Base-by-base conservation (phyloP, 2,888 invertebrate species). In the Acronicta leporina region DNA sequence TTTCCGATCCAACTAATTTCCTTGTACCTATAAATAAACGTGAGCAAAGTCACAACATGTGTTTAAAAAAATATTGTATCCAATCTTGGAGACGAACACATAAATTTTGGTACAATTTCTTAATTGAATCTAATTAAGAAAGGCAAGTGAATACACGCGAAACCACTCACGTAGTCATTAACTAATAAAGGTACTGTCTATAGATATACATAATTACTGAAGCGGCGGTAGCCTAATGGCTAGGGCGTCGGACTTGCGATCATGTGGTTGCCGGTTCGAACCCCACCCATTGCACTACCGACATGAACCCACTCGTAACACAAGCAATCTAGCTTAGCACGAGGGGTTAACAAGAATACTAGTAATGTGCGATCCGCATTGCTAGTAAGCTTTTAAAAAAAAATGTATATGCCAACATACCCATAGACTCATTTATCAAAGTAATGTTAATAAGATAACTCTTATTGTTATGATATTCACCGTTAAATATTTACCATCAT, bases 401-500 rank as follows among this genome's bases (percentile, higher is more conserved):
- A n/a, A n/a, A n/a, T n/a, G n/a, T n/a, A n/a, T n/a, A n/a, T n/a
- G 4, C 44, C 10, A 14, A 43, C 16, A 40, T 33, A 8, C 35
- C 8, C 8, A 41, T 33, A 55, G 68, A 47, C 35, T 56, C 50
- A 59, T 72, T 68, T 52, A 68, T 72, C 59, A 60, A 54, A 48
- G 52, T 59, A 72, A 73, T 46, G 52, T 40, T 61, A n/a, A n/a
- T n/a, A 61, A 54, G 48, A 63, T 51, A 15, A 16, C 48, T 69
- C 60, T 53, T 44, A 61, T 57, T 56, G 45, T 72, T n/a, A 5
- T 6, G 8, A 27, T 15, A 50, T 43, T 53, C 7, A 25, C 56
- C 33, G 8, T 42, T 47, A 41, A 58, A 41, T 57, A 47, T 48
- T 30, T 44, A 25, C 33, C 30, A 38, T 42, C 38, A 61, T 56